Evolutionary conservation across 1,140 invertebrate genomes (phyloP).

Genomic region (Cephus cinctus): DNA sequence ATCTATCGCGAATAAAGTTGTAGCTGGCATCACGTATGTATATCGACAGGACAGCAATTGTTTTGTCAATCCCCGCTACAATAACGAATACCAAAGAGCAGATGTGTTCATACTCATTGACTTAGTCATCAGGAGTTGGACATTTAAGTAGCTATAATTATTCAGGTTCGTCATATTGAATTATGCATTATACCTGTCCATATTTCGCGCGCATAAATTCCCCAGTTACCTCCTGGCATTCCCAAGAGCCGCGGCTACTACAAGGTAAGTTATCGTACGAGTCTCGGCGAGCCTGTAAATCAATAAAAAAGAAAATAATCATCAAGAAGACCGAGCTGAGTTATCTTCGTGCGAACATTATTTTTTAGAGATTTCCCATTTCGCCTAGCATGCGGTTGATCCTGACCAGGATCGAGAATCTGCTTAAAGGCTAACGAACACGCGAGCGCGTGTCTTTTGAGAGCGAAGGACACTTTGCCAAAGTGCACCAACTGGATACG

Average conservation of each 20-base stretch:
- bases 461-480: too few relatives aligned
- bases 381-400: too few relatives aligned
- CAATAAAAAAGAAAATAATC: too few relatives aligned
- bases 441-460: too few relatives aligned
- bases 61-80: conserved; percentile 1
- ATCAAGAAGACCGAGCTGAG: conserved; percentile 17
- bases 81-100: conserved; percentile 19
- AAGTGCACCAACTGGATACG: too few relatives aligned
- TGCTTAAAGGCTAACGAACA: too few relatives aligned
- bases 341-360: conserved; percentile 16
- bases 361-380: too few relatives aligned
- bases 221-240: conserved; percentile 4
- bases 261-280: conserved; percentile 13
- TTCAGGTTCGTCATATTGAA: conserved; percentile 22
- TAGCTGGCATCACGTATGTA: conserved; percentile 1
- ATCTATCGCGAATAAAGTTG: conserved; percentile 14
- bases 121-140: neutral
- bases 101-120: neutral
- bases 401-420: too few relatives aligned
- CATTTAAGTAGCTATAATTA: conserved; percentile 5
- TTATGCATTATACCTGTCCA: conserved; percentile 24
- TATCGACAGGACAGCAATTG: conserved; percentile 6
- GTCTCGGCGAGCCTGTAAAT: conserved; percentile 19
- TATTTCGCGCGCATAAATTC: conserved; percentile 21
- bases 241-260: conserved; percentile 13